Percentiles rank a stretch among this genome's conserved stretches.
These are phyloP conservation scores for Collichthys lucidus DNA, from an alignment of 2,113 vertebrate genomes.

Conservation along the genomic window DNA sequence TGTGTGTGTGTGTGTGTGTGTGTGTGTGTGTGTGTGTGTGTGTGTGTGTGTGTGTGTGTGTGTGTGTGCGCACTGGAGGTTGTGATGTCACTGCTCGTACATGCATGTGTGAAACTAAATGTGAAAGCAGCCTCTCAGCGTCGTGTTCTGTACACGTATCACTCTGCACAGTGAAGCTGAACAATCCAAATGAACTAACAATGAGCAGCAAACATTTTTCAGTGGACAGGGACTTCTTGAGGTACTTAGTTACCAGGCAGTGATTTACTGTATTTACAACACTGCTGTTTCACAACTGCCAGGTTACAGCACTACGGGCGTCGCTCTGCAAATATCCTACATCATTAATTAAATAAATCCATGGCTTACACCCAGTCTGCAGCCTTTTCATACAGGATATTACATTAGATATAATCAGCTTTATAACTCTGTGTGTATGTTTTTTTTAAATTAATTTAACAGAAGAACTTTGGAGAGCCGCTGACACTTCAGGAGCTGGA, in stretches of 20 bases:
- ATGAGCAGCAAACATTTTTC: not conserved
- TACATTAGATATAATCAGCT: no score
- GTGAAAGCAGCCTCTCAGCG: no score
- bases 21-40: no score
- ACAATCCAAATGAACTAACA: no score
- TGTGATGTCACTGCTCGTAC: no score
- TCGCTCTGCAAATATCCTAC: constrained; percentile 15
- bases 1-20: no score
- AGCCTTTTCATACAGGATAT: not conserved
- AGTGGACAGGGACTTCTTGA: not conserved
- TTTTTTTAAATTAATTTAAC: constrained; percentile 5
- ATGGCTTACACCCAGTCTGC: constrained; percentile 14
- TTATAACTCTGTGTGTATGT: not conserved
- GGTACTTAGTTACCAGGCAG: not conserved
- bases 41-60: no score
- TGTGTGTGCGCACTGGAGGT: no score
- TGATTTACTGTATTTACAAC: constrained; percentile 8
- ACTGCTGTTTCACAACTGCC: constrained; percentile 35
- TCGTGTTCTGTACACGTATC: no score
- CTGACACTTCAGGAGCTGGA: constrained; percentile 92
- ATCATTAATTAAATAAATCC: constrained; percentile 13
- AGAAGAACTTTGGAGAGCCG: constrained; percentile 86
- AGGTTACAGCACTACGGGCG: constrained; percentile 17
- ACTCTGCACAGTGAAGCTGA: no score
- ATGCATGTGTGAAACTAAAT: no score